phyloP scores from a whole-genome alignment of 2,797 vertebrate species.

The Brachyrhaphis roseni region DNA sequence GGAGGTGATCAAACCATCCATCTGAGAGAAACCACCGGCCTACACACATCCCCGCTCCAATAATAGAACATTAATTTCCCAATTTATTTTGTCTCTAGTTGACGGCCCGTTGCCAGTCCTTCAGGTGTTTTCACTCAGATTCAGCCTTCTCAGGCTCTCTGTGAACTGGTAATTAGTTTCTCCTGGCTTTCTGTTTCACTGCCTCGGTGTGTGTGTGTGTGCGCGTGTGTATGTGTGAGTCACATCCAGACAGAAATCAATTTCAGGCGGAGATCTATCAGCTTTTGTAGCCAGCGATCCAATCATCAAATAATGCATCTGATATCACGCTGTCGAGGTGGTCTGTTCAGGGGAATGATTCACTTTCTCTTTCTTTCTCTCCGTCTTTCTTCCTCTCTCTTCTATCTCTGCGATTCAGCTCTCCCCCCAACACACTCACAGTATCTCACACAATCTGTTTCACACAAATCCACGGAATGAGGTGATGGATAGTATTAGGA shows the following conservation, averaged over 20 bases:
- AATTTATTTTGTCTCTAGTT: slow-evolving; percentile 73
- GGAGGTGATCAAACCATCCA: slow-evolving; percentile 59
- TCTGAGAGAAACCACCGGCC: slow-evolving; percentile 39
- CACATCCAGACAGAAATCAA: slow-evolving; percentile 78
- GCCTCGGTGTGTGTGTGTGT: slow-evolving; percentile 17
- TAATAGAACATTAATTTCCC: slow-evolving; percentile 75
- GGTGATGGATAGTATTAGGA: slow-evolving; percentile 66
- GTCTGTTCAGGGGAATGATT: slow-evolving; percentile 76
- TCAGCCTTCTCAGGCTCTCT: slow-evolving; percentile 67
- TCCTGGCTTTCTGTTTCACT: slow-evolving; percentile 62
- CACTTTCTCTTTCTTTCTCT: slow-evolving; percentile 57
- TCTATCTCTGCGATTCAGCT: slow-evolving; percentile 48
- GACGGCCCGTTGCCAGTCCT: slow-evolving; percentile 64
- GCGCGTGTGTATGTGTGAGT: slow-evolving; percentile 35
- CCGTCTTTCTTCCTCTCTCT: slow-evolving; percentile 36
- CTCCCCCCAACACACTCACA: slow-evolving; percentile 53
- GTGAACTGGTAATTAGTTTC: slow-evolving; percentile 79
- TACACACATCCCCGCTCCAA: slow-evolving; percentile 50
- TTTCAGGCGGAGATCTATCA: slow-evolving; percentile 76
- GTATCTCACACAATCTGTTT: slow-evolving; percentile 48
- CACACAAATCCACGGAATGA: slow-evolving; percentile 35
- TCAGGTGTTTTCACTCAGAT: slow-evolving; percentile 74
- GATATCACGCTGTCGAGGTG: slow-evolving; percentile 77
- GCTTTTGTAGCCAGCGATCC: slow-evolving; percentile 76
- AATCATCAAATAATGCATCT: slow-evolving; percentile 80